These are phyloP conservation scores for Lordiphosa collinella DNA, from an alignment of 1,140 invertebrate species.

Conservation along the genomic window DNA sequence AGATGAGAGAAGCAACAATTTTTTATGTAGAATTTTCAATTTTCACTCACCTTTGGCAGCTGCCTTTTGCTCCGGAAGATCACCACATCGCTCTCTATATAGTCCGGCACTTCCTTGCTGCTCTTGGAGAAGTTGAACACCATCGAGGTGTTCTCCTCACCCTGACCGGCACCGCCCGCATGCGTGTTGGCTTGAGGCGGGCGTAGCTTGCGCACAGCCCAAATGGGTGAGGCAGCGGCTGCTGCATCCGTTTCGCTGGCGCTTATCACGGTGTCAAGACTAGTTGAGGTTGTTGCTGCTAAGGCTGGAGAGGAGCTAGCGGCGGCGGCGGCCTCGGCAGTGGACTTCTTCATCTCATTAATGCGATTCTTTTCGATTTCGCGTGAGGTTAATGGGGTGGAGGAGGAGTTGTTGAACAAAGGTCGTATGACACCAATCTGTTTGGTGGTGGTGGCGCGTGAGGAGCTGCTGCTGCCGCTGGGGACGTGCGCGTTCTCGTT, in stretches of 20 bases:
- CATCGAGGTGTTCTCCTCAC: conserved; percentile 83
- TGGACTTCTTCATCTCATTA: conserved; percentile 83
- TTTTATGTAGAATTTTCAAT: background rate
- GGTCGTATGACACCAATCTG: conserved; percentile 73
- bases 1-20: conserved; percentile 21
- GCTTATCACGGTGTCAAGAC: conserved; percentile 66
- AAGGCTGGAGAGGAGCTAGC: conserved; percentile 13
- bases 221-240: conserved; percentile 79
- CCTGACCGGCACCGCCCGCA: conserved; percentile 36
- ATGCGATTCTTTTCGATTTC: conserved; percentile 87
- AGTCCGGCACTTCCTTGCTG: conserved; percentile 91
- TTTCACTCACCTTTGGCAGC: conserved; percentile 85
- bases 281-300: conserved; percentile 37
- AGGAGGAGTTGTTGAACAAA: conserved; percentile 37
- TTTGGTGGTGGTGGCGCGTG: conserved; percentile 33
- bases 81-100: conserved; percentile 93
- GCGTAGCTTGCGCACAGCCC: conserved; percentile 58
- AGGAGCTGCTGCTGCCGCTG: conserved; percentile 81
- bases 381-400: conserved; percentile 81
- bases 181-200: conserved; percentile 17
- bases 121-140: conserved; percentile 91
- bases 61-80: conserved; percentile 85
- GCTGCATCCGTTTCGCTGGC: conserved; percentile 79
- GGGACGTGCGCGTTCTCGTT: conserved; percentile 65
- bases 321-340: conserved; percentile 50